Percentiles rank a stretch among this genome's conserved stretches.
Evolutionary conservation across 1,140 invertebrate species (phyloP).

Genomic region (Nephila pilipes): DNA sequence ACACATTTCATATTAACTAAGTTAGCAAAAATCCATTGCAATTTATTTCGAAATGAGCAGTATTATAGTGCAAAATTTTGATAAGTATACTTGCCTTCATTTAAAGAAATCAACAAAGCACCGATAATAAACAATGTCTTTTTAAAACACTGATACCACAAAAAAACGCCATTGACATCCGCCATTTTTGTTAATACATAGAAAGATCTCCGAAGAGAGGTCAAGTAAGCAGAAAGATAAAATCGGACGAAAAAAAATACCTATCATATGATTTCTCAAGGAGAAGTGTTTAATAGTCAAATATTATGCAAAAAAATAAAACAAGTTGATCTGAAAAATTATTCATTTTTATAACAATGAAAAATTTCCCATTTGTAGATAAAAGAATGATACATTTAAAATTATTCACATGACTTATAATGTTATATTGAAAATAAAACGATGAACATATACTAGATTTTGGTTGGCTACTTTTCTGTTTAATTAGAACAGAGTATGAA

Average conservation of each 20-base stretch:
- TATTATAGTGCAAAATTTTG: background rate
- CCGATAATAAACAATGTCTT: constrained; percentile 33
- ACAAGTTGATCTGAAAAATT: no score
- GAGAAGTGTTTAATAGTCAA: background rate
- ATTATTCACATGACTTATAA: no score
- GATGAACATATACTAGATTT: no score
- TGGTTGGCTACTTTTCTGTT: no score
- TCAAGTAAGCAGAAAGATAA: constrained; percentile 13
- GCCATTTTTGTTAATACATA: constrained; percentile 52
- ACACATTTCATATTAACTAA: background rate
- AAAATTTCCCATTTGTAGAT: no score
- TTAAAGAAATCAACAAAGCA: constrained; percentile 8
- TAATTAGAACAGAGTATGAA: no score
- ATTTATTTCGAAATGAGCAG: background rate
- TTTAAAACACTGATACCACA: constrained; percentile 67
- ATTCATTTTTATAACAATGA: no score
- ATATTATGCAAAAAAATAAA: no score
- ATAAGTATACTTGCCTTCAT: constrained; percentile 52
- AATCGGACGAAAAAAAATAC: background rate
- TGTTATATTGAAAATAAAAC: no score
- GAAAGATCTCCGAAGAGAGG: constrained; percentile 20
- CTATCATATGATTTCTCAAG: background rate
- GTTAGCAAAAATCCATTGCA: background rate
- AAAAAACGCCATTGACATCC: constrained; percentile 68
- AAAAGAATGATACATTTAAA: no score